A percentile compares a stretch with the other conserved stretches of the same genome.
Evolutionary conservation across 1,140 invertebrate genomes (phyloP).

Genomic region (Brachionus paranguensis): DNA sequence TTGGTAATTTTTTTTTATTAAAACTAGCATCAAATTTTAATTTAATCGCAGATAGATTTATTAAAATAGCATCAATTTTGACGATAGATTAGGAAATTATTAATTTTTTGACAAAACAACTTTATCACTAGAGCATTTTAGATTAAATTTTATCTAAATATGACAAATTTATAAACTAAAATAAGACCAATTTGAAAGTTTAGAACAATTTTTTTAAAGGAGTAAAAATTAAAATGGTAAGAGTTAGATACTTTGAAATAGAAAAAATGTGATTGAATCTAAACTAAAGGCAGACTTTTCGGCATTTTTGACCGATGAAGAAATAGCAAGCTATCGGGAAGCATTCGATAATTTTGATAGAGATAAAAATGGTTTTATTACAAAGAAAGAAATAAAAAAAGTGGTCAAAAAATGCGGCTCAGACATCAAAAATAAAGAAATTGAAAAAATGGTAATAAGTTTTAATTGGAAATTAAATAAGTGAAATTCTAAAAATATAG

Average conservation of each 20-base stretch:
- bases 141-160: not conserved
- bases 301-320: not conserved
- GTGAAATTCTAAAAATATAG: not conserved
- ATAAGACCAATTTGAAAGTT: not conserved
- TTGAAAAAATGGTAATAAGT: not conserved
- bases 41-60: no score
- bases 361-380: slow-evolving; percentile 20
- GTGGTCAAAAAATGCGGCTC: not conserved
- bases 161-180: not conserved
- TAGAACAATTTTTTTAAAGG: not conserved
- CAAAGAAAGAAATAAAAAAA: not conserved
- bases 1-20: no score
- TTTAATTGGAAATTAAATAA: not conserved
- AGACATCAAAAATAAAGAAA: not conserved
- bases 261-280: no score
- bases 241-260: no score
- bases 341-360: not conserved
- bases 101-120: not conserved
- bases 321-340: not conserved
- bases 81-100: not conserved
- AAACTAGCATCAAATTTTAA: no score
- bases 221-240: no score
- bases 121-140: not conserved
- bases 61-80: no score
- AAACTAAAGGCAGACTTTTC: no score